These are phyloP conservation scores for Hucho hucho DNA, from an alignment of 2,113 vertebrate genomes.

Conservation along the genomic window DNA sequence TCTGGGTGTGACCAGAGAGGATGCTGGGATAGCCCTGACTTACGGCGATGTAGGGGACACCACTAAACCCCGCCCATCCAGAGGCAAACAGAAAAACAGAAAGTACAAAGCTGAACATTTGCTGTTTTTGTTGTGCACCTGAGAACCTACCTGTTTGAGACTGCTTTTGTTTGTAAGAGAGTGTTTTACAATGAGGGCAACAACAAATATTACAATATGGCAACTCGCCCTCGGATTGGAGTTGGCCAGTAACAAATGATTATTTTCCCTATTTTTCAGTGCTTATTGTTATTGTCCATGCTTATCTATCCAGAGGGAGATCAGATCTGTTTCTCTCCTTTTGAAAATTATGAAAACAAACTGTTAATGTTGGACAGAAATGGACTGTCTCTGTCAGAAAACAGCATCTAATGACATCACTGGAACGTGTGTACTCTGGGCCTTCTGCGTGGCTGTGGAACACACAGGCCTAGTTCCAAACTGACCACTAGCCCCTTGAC, in stretches of 20 bases:
- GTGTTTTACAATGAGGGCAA: slow-evolving; percentile 57
- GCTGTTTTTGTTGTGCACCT: slow-evolving; percentile 34
- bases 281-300: slow-evolving; percentile 67
- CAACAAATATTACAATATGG: slow-evolving; percentile 31
- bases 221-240: slow-evolving; percentile 39
- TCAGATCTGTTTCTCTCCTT: slow-evolving; percentile 46
- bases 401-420: slow-evolving; percentile 40
- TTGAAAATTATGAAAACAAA: slow-evolving; percentile 23
- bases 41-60: background rate
- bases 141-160: slow-evolving; percentile 52
- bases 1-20: slow-evolving; percentile 30
- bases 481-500: slow-evolving; percentile 56
- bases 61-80: slow-evolving; percentile 16
- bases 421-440: slow-evolving; percentile 35
- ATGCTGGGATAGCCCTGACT: background rate
- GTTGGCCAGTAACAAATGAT: slow-evolving; percentile 35
- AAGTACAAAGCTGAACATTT: slow-evolving; percentile 37
- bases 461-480: slow-evolving; percentile 55
- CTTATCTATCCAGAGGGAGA: slow-evolving; percentile 55
- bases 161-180: slow-evolving; percentile 65
- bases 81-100: slow-evolving; percentile 13
- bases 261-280: slow-evolving; percentile 47
- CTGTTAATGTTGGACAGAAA: slow-evolving; percentile 49
- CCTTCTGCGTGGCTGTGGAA: slow-evolving; percentile 41
- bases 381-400: slow-evolving; percentile 56